These are phyloP conservation scores for Lycophotia porphyrea DNA, from an alignment of 2,888 invertebrate genomes.

Conservation along the genomic window DNA sequence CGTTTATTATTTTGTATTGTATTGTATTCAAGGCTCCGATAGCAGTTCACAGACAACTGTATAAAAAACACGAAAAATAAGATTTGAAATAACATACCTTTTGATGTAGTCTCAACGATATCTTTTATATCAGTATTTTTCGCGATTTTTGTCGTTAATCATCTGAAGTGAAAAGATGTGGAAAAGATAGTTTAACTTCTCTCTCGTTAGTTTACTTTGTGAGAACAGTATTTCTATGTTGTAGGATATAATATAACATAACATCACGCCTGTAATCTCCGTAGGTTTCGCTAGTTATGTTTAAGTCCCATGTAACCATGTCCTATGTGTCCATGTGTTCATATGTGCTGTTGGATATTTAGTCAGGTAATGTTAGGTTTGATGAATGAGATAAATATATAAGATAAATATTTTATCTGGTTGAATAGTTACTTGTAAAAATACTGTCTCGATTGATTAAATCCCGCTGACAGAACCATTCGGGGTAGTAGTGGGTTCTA, in stretches of 20 bases:
- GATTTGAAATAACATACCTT: constrained; percentile 4
- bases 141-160: constrained; percentile 26
- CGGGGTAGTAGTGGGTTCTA: background rate
- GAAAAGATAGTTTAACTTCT: too few relatives aligned
- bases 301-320: too few relatives aligned
- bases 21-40: background rate
- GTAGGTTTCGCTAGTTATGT: too few relatives aligned
- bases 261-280: too few relatives aligned
- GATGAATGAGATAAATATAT: background rate
- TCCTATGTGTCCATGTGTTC: too few relatives aligned
- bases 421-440: background rate
- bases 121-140: constrained; percentile 23
- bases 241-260: too few relatives aligned
- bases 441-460: background rate
- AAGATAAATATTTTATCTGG: background rate
- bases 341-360: background rate
- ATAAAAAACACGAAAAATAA: background rate
- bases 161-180: constrained; percentile 28
- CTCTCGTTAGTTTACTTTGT: constrained; percentile 1
- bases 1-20: too few relatives aligned
- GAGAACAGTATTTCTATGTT: background rate
- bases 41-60: background rate
- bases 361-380: background rate
- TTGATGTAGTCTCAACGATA: constrained; percentile 20
- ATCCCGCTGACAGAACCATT: background rate